Base-by-base conservation (phyloP, 1,140 invertebrate species). In the Armadillidium nasatum region DNA sequence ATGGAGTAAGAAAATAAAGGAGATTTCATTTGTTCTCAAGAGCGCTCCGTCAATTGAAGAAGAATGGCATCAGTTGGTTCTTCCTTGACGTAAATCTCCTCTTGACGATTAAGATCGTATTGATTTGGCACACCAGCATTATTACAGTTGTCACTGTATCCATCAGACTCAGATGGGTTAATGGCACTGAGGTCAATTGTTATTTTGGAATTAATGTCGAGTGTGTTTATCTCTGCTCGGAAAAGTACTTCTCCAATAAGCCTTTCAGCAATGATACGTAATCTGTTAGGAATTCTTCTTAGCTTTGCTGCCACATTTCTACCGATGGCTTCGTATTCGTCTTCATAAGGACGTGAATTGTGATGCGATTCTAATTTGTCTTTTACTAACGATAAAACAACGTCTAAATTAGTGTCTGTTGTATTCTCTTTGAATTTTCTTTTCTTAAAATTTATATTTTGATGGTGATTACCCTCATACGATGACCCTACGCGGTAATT, bases 281-380 rank as follows among this genome's bases (percentile, higher is more conserved):
- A 33, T 71, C n/a, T 71, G 44, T 71, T 71, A 0, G 69, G 69
- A 33, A 71, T 71, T 71, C 44, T 71, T 71, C 69, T 71, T 21
- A 71, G 44, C 44, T 71, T 71, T 22, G 69, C 69, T 71, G 69
- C 69, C 19, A 71, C 69, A 71, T 71, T 71, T n/a, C 44, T 71
- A 15, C 69, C 69, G 44, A 71, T 22, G 4, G 69, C 69, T 13
- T 71, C 69, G 44, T 44, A 71, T 44, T 71, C 69, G n/a, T 71
- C 69, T 22, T 71, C 69, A 44, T 44, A 44, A 13, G 13, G 69
- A 71, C 33, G 44, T 71, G 69, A 71, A 33, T 33, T 33, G 1
- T 71, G n/a, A n/a, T n/a, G 43, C 2, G n/a, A 22, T 71, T 15
- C 69, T 21, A 44, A 44, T 22, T 44, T 33, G 7, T 71, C 69